Evolutionary conservation across 2,113 vertebrate species (phyloP), one percentile per base, ranked within the genome.

Genomic region (Sus scrofa): DNA sequence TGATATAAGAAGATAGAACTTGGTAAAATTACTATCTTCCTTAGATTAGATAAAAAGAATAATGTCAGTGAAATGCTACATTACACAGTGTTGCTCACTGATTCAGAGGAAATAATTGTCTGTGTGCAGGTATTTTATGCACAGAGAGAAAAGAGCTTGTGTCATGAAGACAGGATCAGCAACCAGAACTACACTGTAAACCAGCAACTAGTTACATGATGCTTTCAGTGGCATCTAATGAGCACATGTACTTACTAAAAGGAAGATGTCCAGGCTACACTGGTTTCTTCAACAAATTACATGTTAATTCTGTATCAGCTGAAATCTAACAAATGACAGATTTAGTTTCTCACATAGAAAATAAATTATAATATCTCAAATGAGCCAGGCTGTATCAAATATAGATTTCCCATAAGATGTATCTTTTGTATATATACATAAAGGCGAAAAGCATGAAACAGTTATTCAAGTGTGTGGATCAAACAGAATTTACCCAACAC

Each of bases 301-400:
- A 62, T 37, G n/a, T 78, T 74, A 93, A 81, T 79, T 93, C 11
- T 62, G 2, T 9, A 78, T 89, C 34, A 65, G 39, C 19, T 67
- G 22, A 95, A 91, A 86, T 79, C n/a, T 74, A 86, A 86, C 16
- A 71, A 77, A 85, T 96, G 34, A 77, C 32, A 86, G 32, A 16
- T 50, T 32, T 30, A n/a, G n/a, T 83, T 91, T 95, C 50, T 89
- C n/a, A 73, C 11, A 39, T 7, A 88, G n/a, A 78, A 26, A 50
- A 19, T 39, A 71, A 7, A 3, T 37, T 75, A 84, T 44, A 70
- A 6, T 60, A 75, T 56, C 18, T 2, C 1, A 13, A 52, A 7
- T 75, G 26, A 88, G 24, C 22, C 30, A 75, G 27, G 4, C 6
- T 73, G 1, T 81, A 54, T 74, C 7, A 89, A 77, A 62, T n/a